Evolutionary conservation across 2,113 vertebrate genomes (phyloP).

Genomic region (Upupa epops): DNA sequence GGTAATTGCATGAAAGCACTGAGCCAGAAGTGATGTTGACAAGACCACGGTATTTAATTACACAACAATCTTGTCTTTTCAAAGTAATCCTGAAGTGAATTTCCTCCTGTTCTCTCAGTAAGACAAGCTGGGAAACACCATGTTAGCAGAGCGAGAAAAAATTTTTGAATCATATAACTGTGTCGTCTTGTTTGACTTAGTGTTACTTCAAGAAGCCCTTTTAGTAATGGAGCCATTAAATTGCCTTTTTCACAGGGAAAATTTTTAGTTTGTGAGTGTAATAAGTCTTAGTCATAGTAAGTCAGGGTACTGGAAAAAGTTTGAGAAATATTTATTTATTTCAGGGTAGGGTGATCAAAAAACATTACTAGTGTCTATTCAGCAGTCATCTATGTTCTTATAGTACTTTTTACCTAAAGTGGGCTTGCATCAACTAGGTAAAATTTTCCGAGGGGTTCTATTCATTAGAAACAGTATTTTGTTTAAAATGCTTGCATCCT

Average conservation of each 20-base stretch:
- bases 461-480: neutral
- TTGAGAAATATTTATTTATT: neutral
- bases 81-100: neutral
- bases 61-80: conserved; percentile 29
- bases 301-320: neutral
- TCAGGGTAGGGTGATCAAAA: neutral
- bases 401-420: neutral
- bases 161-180: neutral
- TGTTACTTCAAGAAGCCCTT: neutral
- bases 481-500: neutral
- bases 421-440: neutral
- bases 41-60: conserved; percentile 60
- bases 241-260: neutral
- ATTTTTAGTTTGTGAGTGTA: neutral
- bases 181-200: neutral
- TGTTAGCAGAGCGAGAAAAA: neutral
- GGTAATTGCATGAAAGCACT: conserved; percentile 64
- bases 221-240: neutral
- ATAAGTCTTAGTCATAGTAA: neutral
- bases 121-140: neutral
- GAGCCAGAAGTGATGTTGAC: conserved; percentile 55
- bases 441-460: neutral
- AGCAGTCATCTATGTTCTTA: neutral
- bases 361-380: neutral
- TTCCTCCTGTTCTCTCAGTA: conserved; percentile 39